Evolutionary conservation across 2,113 vertebrate species (phyloP), one percentile per base, ranked within the genome.

Genomic region (Sturnira hondurensis): DNA sequence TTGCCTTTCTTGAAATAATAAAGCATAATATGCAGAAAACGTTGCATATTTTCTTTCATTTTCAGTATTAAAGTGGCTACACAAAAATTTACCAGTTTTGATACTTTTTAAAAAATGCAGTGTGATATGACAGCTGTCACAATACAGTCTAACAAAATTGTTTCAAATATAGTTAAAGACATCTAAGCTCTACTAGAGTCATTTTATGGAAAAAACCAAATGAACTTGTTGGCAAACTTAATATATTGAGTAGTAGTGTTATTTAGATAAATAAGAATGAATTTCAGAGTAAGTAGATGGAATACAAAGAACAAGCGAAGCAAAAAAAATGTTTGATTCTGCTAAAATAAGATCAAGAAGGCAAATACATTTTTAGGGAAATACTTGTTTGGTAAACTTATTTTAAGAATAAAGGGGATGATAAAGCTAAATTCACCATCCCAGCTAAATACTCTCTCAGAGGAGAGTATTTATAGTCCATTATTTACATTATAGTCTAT

Each of bases 361-460:
- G 47, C 33, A 68, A 86, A 8, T 63, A 52, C 7, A 63, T 76
- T 94, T 94, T 96, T 86, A 84, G 52, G 74, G 58, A 82, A 73
- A 92, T 9, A 73, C 70, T 81, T 95, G 47, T 76, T 81, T 95
- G 47, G 15, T 63, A 93, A 67, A 90, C 63, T 93, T 93, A 67
- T 73, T 96, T 96, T 85, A 38, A 91, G 65, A 91, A 89, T 15
- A 45, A 93, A 78, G 9, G 58, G 77, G 71, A 70, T 77, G 22
- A 54, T 83, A 65, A 96, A 85, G 70, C 8, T 80, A 76, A 87
- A 38, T 93, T 86, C 8, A 74, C 0, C 58, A 68, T 86, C 67
- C 16, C 90, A 22, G 26, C 80, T 97, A 33, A n/a, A n/a, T n/a
- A n/a, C n/a, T 17, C 11, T 54, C 41, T 47, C 4, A 68, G 67